These are phyloP conservation scores for Dynastes maya DNA, from an alignment of 2,888 invertebrate species.

Conservation along the genomic window DNA sequence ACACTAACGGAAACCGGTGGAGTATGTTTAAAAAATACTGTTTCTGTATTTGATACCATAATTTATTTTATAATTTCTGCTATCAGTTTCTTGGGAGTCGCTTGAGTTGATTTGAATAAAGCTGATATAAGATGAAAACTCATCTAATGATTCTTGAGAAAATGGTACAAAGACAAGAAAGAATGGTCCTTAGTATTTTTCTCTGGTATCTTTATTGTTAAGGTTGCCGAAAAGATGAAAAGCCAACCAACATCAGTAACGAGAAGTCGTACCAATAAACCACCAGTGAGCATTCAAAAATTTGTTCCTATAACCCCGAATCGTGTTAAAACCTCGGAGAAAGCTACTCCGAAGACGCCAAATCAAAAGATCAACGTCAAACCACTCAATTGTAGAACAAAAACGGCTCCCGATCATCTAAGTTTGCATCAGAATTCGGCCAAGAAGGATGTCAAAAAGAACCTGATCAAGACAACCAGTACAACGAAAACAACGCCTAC, in stretches of 20 bases:
- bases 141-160: no score
- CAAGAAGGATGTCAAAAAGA: conserved; percentile 44
- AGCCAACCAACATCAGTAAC: conserved; percentile 20
- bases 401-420: conserved; percentile 40
- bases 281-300: conserved; percentile 62
- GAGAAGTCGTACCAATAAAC: conserved; percentile 61
- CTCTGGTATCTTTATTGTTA: no score
- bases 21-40: no score
- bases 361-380: conserved; percentile 42
- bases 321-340: conserved; percentile 50
- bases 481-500: conserved; percentile 71
- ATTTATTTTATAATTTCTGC: no score
- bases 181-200: no score
- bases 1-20: no score
- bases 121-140: no score
- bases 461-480: conserved; percentile 41
- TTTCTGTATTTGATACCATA: no score
- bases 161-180: no score
- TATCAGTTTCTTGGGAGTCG: no score
- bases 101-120: no score
- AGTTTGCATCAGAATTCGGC: conserved; percentile 42
- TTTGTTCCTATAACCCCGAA: conserved; percentile 72
- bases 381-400: conserved; percentile 18
- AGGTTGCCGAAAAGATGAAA: conserved; percentile 69
- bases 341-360: conserved; percentile 48